Percentiles rank a stretch among this genome's conserved stretches.
Evolutionary conservation across 2,797 vertebrate species (phyloP).

Genomic region (Anomalospiza imberbis): DNA sequence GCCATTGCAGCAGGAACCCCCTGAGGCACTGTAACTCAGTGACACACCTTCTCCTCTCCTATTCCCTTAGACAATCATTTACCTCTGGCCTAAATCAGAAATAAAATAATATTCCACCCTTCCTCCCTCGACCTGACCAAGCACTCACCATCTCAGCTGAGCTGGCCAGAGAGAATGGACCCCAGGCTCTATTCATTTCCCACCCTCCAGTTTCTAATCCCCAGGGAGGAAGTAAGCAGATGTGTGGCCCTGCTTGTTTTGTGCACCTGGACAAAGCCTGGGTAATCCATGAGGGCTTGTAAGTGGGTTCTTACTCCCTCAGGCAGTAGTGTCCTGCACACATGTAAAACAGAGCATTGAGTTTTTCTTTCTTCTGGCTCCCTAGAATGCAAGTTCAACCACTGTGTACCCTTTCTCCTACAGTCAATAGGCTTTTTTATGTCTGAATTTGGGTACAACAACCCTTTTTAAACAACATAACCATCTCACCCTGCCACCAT

Average conservation of each 20-base stretch:
- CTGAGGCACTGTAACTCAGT: slow-evolving; percentile 1
- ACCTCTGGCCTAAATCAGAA: slow-evolving; percentile 29
- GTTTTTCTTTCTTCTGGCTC: not conserved
- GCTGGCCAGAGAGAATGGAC: not conserved
- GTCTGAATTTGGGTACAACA: not conserved
- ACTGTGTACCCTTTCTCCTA: not conserved
- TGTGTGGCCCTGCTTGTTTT: slow-evolving; percentile 47
- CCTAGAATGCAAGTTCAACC: not conserved
- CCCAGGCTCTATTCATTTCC: slow-evolving; percentile 26
- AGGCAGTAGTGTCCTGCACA: not conserved
- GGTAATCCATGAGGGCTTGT: not conserved
- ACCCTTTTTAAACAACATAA: not conserved
- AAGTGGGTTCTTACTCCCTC: slow-evolving; percentile 14
- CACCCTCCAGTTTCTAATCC: slow-evolving; percentile 32
- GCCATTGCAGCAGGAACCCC: slow-evolving; percentile 15
- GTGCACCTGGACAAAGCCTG: slow-evolving; percentile 47
- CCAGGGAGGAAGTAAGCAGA: slow-evolving; percentile 37
- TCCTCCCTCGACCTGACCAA: not conserved
- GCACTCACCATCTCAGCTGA: not conserved
- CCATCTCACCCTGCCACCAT: not conserved
- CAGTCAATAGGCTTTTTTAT: not conserved
- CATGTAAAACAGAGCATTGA: not conserved
- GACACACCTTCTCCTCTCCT: slow-evolving; percentile 27
- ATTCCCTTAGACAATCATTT: not conserved
- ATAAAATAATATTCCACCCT: slow-evolving; percentile 32